These are phyloP conservation scores for Trichomycterus rosablanca DNA, from an alignment of 2,113 vertebrate genomes.

Conservation along the genomic window DNA sequence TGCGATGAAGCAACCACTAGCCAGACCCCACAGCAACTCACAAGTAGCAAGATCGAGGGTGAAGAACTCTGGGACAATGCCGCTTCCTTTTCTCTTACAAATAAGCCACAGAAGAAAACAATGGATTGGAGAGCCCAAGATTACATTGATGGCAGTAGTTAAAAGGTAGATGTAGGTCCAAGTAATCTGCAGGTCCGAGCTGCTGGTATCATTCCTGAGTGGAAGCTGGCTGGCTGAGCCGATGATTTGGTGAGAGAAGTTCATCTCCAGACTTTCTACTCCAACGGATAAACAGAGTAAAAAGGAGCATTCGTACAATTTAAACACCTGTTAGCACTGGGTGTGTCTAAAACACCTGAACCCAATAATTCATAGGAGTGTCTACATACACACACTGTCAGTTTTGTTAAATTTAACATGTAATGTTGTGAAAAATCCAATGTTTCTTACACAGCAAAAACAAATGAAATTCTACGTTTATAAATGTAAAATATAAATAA, in stretches of 20 bases:
- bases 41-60: conserved; percentile 13
- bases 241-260: background rate
- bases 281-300: too few species aligned
- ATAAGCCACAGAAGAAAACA: conserved; percentile 15
- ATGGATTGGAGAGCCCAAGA: conserved; percentile 3
- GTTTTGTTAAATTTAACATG: too few species aligned
- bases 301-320: too few species aligned
- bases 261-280: background rate
- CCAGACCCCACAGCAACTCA: conserved; percentile 4
- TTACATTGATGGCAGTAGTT: background rate
- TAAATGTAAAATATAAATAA: too few species aligned
- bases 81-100: conserved; percentile 3
- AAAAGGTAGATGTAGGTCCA: background rate
- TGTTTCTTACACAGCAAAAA: too few species aligned
- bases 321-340: too few species aligned
- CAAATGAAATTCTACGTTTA: too few species aligned
- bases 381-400: too few species aligned
- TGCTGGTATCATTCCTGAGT: background rate
- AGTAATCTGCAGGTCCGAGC: background rate
- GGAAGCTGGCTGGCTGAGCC: background rate
- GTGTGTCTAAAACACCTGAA: too few species aligned
- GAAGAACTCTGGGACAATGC: conserved; percentile 5
- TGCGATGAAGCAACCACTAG: background rate
- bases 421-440: too few species aligned
- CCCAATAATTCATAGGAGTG: too few species aligned